A percentile compares a stretch with the other conserved stretches of the same genome.
phyloP scores from a whole-genome alignment of 2,113 vertebrate species.

The Tringa solitaria region DNA sequence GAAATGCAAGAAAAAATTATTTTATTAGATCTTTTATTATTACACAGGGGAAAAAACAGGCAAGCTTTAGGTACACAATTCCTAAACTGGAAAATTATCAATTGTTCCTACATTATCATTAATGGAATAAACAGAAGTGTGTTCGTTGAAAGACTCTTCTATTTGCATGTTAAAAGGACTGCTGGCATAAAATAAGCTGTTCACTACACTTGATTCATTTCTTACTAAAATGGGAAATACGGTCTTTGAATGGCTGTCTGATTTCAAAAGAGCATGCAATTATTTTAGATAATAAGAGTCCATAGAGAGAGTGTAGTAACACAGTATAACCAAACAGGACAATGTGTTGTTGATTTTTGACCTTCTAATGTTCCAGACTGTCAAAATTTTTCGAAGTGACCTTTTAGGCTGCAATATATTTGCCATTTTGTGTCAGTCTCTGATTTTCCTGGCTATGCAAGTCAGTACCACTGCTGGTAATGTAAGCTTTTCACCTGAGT shows the following conservation, averaged over 20 bases:
- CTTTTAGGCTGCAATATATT: constrained; percentile 51
- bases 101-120: neutral
- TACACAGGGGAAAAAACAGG: neutral
- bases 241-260: neutral
- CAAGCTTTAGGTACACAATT: neutral
- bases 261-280: constrained; percentile 37
- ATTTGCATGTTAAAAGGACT: constrained; percentile 17
- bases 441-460: neutral
- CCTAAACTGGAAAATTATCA: neutral
- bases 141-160: neutral
- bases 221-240: constrained; percentile 17
- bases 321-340: neutral
- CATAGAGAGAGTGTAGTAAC: neutral
- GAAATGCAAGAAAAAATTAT: neutral
- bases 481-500: constrained; percentile 42
- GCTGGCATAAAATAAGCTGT: neutral
- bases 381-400: constrained; percentile 60
- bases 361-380: constrained; percentile 50
- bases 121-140: neutral
- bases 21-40: neutral
- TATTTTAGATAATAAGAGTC: constrained; percentile 44
- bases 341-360: constrained; percentile 57
- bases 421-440: constrained; percentile 40
- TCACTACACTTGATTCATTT: constrained; percentile 24
- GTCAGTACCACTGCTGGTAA: neutral